These are phyloP conservation scores for Nycticryphes semicollaris DNA, from an alignment of 2,113 vertebrate genomes.

Conservation along the genomic window DNA sequence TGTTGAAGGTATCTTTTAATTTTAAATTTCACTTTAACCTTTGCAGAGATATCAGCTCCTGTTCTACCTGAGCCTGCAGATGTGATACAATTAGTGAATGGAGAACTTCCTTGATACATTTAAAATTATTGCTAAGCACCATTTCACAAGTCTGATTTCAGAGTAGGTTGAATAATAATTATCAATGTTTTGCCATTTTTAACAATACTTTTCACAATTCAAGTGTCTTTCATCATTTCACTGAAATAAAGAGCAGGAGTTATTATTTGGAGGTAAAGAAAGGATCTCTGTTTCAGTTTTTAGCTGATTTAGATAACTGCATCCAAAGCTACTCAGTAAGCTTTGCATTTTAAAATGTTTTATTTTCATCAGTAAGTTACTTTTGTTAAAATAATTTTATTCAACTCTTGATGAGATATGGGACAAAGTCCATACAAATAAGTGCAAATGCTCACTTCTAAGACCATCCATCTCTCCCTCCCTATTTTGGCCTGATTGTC, in stretches of 20 bases:
- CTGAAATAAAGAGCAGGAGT: not conserved
- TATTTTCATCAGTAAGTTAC: not conserved
- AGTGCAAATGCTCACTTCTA: not conserved
- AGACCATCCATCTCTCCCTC: not conserved
- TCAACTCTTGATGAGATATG: not conserved
- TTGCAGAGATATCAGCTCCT: not conserved
- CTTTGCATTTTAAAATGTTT: not conserved
- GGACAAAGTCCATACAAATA: not conserved
- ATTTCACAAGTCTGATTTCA: not conserved
- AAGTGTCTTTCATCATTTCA: not conserved
- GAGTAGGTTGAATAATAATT: not conserved
- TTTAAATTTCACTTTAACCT: constrained; percentile 9
- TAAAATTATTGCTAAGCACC: not conserved
- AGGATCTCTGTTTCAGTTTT: not conserved
- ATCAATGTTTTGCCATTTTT: not conserved
- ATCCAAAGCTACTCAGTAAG: not conserved
- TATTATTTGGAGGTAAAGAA: not conserved
- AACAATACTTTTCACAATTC: not conserved
- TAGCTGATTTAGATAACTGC: not conserved
- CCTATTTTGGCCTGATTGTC: not conserved
- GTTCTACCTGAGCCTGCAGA: not conserved
- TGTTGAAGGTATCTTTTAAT: not conserved
- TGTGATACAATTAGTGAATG: not conserved
- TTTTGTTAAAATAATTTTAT: not conserved
- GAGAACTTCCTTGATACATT: not conserved